Conservation (phyloP, 2,888 invertebrate genomes). For the Cataglyphis rosenhaueri region DNA sequence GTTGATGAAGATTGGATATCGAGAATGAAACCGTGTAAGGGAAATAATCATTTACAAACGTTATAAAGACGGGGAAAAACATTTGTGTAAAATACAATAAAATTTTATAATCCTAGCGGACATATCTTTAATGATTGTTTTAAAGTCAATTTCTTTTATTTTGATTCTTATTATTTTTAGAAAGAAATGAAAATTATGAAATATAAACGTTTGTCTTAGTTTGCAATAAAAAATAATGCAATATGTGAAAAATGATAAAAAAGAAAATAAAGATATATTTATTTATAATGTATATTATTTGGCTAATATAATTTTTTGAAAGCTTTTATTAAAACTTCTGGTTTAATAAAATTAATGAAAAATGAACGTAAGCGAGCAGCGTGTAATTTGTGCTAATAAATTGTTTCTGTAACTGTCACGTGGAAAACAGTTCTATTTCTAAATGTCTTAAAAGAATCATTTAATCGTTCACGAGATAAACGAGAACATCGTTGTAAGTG, state of each 20-base stretch:
- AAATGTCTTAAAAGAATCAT: constrained; percentile 15
- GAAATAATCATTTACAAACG: not conserved
- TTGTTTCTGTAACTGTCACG: not conserved
- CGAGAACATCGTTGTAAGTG: constrained; percentile 37
- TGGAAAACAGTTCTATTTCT: not conserved
- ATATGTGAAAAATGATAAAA: not conserved
- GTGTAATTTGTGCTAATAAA: not conserved
- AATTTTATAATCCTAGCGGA: not conserved
- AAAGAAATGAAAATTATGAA: not conserved
- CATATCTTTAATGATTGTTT: not conserved
- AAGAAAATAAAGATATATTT: not conserved
- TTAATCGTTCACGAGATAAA: constrained; percentile 35
- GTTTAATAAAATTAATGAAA: not conserved
- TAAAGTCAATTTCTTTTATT: not conserved
- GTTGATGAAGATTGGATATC: constrained; percentile 6
- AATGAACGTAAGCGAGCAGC: not conserved
- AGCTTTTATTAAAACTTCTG: not conserved
- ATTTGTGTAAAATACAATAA: not conserved
- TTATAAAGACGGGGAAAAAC: not conserved
- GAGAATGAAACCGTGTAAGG: not conserved
- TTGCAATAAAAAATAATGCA: not conserved
- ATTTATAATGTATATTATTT: not conserved
- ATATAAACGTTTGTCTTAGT: not conserved
- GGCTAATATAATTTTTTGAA: not conserved
- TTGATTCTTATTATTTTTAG: not conserved